A percentile compares a stretch with the other conserved stretches of the same genome.
Evolutionary conservation across 2,888 invertebrate species (phyloP).

Genomic region (Tetrapedia diversipes): DNA sequence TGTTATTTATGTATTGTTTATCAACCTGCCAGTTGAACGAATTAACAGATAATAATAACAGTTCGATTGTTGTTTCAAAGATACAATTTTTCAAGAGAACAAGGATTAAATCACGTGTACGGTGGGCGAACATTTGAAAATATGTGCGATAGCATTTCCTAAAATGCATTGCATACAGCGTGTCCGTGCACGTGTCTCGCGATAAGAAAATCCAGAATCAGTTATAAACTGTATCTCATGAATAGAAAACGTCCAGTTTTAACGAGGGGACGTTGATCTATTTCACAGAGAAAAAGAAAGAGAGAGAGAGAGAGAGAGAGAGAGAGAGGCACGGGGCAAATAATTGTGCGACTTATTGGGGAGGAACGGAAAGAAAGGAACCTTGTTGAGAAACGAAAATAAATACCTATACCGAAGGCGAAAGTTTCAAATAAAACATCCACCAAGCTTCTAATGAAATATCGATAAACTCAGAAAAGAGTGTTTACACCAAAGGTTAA

Average conservation of each 20-base stretch:
- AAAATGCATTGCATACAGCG: background rate
- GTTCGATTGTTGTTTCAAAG: background rate
- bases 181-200: conserved; percentile 19
- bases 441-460: background rate
- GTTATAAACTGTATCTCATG: conserved; percentile 26
- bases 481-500: background rate
- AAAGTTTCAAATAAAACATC: background rate
- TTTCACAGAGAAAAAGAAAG: background rate
- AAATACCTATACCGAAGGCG: conserved; percentile 14
- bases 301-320: too few relatives aligned
- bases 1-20: too few relatives aligned
- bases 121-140: too few relatives aligned
- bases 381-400: conserved; percentile 8
- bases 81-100: background rate
- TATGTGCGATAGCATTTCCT: background rate
- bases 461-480: background rate
- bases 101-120: too few relatives aligned
- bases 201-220: conserved; percentile 22
- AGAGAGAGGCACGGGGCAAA: conserved; percentile 6
- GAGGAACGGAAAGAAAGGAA: conserved; percentile 4
- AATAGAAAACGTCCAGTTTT: conserved; percentile 17
- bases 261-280: conserved; percentile 24
- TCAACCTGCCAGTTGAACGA: too few relatives aligned
- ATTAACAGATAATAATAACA: background rate
- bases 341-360: conserved; percentile 34